Percentiles rank a stretch among this genome's conserved stretches.
These are phyloP conservation scores for Choristoneura fumiferana DNA, from an alignment of 1,140 invertebrate species.

Conservation along the genomic window DNA sequence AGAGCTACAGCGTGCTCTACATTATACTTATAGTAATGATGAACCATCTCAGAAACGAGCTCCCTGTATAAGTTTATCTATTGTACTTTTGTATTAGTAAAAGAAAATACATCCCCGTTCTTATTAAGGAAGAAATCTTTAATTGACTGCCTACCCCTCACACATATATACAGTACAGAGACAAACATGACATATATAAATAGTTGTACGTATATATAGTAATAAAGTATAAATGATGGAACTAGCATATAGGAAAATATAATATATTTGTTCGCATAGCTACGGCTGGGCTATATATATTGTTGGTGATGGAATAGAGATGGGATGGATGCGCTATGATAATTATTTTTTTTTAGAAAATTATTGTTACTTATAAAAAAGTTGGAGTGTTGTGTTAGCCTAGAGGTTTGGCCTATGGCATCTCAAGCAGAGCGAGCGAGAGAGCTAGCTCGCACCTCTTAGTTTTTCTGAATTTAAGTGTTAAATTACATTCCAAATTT, in stretches of 20 bases:
- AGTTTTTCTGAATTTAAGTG: too few species aligned
- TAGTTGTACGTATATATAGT: slow-evolving; percentile 69
- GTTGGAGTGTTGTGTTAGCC: too few species aligned
- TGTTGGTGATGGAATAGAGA: slow-evolving; percentile 52
- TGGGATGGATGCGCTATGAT: slow-evolving; percentile 35
- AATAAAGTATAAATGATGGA: slow-evolving; percentile 78
- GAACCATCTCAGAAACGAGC: too few species aligned
- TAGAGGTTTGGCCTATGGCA: too few species aligned
- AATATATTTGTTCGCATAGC: slow-evolving; percentile 72
- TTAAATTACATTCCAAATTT: too few species aligned
- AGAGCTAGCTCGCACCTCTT: too few species aligned
- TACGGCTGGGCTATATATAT: slow-evolving; percentile 65
- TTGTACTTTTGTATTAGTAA: slow-evolving; percentile 7
- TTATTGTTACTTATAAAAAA: too few species aligned
- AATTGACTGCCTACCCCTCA: slow-evolving; percentile 52
- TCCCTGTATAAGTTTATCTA: background rate
- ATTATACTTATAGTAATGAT: too few species aligned
- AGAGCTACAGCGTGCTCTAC: too few species aligned
- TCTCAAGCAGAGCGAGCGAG: too few species aligned
- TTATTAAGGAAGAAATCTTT: slow-evolving; percentile 72
- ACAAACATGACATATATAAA: slow-evolving; percentile 62
- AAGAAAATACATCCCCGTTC: slow-evolving; percentile 38
- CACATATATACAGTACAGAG: slow-evolving; percentile 33
- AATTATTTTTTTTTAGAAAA: too few species aligned
- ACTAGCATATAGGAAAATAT: slow-evolving; percentile 76